Evolutionary conservation across 2,113 vertebrate species (phyloP), one percentile per base, ranked within the genome.

Genomic region (Porphyrio hochstetteri): DNA sequence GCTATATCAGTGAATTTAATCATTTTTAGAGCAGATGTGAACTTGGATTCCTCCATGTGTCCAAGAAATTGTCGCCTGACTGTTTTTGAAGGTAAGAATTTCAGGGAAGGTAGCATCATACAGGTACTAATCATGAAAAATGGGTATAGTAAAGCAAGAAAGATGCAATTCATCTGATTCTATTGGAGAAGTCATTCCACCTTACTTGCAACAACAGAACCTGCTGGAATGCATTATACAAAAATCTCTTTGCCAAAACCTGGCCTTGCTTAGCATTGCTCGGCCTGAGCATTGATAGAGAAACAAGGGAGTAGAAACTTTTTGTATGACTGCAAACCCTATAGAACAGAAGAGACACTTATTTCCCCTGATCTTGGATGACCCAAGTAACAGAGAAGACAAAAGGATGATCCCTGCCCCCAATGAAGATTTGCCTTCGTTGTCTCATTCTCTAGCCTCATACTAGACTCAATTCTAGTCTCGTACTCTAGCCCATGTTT

Each of bases 341-440:
- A 4, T 11, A 36, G 0, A 1, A 74, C 6, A 9, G 3, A 17
- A 71, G 9, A 55, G 8, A n/a, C 7, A 23, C 29, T 59, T 57
- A 33, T 52, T 70, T 40, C 36, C 23, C 8, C 25, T 46, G 12
- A 35, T 70, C 25, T 46, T 81, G 44, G 25, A 59, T 53, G 9
- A 93, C 23, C 10, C 57, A 59, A 52, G 46, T 16, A n/a, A 8
- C 20, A 53, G 11, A 46, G 31, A 88, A 55, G 5, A 60, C 2
- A 44, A 79, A 77, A 71, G 18, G 9, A 82, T n/a, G 10, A 38
- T 24, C 23, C 14, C 27, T 13, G 8, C 52, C 52, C 52, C 52
- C 52, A 27, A 14, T 27, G 15, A 68, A 61, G 13, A 60, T n/a
- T n/a, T n/a, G n/a, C n/a, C n/a, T n/a, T n/a, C n/a, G n/a, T n/a